Conservation (phyloP, 2,113 vertebrate genomes). For the Crocuta crocuta region DNA sequence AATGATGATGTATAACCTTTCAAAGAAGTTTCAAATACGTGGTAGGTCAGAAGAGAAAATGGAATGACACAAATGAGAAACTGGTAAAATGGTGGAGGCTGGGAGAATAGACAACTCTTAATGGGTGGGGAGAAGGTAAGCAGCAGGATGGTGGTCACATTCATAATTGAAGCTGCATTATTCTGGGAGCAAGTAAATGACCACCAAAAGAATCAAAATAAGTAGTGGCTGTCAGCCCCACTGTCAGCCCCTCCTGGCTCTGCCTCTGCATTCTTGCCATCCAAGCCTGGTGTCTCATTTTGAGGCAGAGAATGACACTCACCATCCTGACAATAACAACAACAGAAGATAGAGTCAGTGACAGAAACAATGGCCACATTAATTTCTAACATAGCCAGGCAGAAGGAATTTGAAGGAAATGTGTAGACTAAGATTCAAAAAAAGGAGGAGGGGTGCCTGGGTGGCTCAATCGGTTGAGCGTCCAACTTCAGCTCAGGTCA, state of each 20-base stretch:
- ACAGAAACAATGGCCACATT: neutral
- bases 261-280: neutral
- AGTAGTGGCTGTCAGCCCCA: neutral
- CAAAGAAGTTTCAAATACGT: neutral
- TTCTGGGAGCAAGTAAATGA: neutral
- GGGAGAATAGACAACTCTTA: neutral
- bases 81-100: neutral
- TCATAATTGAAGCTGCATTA: neutral
- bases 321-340: neutral
- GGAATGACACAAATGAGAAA: neutral
- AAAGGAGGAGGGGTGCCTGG: too few relatives aligned
- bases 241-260: neutral
- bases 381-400: neutral
- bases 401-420: neutral
- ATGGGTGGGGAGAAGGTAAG: neutral
- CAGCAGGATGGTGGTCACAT: neutral
- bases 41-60: neutral
- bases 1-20: neutral
- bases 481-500: too few relatives aligned
- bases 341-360: neutral
- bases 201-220: neutral
- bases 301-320: neutral
- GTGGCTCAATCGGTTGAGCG: too few relatives aligned
- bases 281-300: neutral
- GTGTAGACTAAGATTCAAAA: neutral